Evolutionary conservation across 2,797 vertebrate genomes (phyloP).

Genomic region (Pseudopleuronectes americanus): DNA sequence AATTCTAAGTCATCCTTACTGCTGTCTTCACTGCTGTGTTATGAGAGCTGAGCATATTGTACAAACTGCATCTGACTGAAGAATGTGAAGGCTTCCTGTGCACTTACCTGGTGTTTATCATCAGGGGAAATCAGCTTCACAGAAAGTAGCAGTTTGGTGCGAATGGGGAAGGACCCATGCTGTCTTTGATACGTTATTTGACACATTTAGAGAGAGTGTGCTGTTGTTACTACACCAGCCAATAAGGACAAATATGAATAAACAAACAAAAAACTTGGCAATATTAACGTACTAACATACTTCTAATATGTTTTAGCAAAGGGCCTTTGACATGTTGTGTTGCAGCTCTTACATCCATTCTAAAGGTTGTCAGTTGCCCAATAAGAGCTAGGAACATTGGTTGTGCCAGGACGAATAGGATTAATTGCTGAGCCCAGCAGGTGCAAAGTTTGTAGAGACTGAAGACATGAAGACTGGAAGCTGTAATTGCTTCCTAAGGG

Average conservation of each 20-base stretch:
- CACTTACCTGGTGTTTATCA: constrained; percentile 60
- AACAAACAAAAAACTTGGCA: background rate
- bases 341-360: too few species aligned
- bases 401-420: too few species aligned
- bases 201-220: background rate
- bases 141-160: constrained; percentile 26
- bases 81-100: constrained; percentile 41
- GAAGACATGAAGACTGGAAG: background rate
- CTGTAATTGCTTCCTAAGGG: background rate
- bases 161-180: background rate
- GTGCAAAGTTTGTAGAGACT: too few species aligned
- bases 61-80: background rate
- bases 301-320: too few species aligned
- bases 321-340: background rate
- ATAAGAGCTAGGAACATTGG: background rate
- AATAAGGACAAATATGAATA: background rate
- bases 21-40: background rate
- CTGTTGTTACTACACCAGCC: background rate
- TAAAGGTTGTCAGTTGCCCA: background rate
- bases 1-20: too few species aligned
- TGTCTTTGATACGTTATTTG: background rate
- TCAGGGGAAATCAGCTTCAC: constrained; percentile 58
- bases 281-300: too few species aligned
- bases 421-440: too few species aligned
- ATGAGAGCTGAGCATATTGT: background rate